Percentiles rank a stretch among this genome's conserved stretches.
Evolutionary conservation across 2,797 vertebrate species (phyloP).

Genomic region (Rhynchotus rufescens): DNA sequence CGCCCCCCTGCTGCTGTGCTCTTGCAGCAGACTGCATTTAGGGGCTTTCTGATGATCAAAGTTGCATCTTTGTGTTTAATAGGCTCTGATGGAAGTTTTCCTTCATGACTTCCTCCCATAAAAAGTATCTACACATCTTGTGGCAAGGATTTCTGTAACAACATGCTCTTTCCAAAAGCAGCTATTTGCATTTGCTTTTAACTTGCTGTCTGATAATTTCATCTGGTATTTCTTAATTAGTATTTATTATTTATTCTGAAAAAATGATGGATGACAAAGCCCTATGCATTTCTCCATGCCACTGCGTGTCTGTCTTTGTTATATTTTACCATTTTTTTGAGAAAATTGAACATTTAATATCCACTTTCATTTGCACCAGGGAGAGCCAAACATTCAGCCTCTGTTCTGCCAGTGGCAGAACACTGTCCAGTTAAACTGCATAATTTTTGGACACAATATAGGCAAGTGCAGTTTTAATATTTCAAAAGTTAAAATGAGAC

Average conservation of each 20-base stretch:
- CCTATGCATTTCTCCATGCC: background rate
- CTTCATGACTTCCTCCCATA: background rate
- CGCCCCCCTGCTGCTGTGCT: background rate
- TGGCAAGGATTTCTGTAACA: background rate
- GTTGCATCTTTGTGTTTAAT: background rate
- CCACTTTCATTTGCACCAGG: background rate
- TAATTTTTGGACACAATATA: constrained; percentile 24
- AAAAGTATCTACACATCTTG: background rate
- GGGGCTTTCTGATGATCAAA: background rate
- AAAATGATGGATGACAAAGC: background rate
- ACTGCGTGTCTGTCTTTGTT: background rate
- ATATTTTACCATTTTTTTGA: background rate
- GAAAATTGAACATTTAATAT: background rate
- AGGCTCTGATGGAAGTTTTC: background rate
- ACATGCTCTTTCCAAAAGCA: background rate
- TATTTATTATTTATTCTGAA: background rate
- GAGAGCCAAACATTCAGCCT: background rate
- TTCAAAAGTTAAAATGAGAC: constrained; percentile 21
- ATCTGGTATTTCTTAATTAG: background rate
- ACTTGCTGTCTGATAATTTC: background rate
- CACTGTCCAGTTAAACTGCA: background rate
- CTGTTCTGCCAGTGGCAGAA: background rate
- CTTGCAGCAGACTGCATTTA: background rate
- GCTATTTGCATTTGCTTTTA: background rate
- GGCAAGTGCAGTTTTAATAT: constrained; percentile 35